Base-by-base conservation (phyloP, 2,797 vertebrate genomes). In the Tamandua tetradactyla region DNA sequence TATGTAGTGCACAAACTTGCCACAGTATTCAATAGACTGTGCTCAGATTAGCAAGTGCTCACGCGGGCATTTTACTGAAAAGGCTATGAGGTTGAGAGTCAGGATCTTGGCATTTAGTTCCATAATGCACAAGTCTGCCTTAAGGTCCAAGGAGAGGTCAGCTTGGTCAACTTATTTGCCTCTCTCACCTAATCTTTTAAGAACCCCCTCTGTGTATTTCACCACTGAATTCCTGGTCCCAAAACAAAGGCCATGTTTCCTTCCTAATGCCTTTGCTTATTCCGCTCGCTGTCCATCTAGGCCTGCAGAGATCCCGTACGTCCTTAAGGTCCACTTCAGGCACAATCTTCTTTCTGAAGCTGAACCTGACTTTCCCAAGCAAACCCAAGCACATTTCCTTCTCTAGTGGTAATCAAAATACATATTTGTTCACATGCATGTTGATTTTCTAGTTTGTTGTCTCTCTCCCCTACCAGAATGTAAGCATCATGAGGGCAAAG, bases 331-430 rank as follows among this genome's bases (percentile, higher is more conserved):
- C n/a, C 27, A 57, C 17, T 75, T 66, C 12, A 85, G 79, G 27
- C 35, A 69, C 7, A 20, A 2, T 10, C 30, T 68, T 87, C 84
- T 47, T 74, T 87, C 66, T 44, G 32, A 94, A 86, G 64, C 17
- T 32, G 25, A 71, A 86, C 91, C 74, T 87, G 42, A 87, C 42
- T 95, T 90, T 22, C 27, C 35, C 59, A 66, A 86, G 72, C 72
- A 49, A 27, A 75, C 40, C 13, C 55, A 87, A 90, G 80, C 27
- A 71, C 59, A 55, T 40, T 91, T 71, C 64, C 64, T 85, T 40
- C 42, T 47, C 71, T 30, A 44, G 14, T 30, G 27, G 25, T 17
- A 20, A 37, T 57, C 3, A 64, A 52, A 66, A 57, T 2, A 47
- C 0, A 17, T 66, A 44, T 84, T 42, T 75, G 49, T 61, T 69